Evolutionary conservation across 92 coral and sea anemone species (phyloP).

Genomic region (Montipora capitata): DNA sequence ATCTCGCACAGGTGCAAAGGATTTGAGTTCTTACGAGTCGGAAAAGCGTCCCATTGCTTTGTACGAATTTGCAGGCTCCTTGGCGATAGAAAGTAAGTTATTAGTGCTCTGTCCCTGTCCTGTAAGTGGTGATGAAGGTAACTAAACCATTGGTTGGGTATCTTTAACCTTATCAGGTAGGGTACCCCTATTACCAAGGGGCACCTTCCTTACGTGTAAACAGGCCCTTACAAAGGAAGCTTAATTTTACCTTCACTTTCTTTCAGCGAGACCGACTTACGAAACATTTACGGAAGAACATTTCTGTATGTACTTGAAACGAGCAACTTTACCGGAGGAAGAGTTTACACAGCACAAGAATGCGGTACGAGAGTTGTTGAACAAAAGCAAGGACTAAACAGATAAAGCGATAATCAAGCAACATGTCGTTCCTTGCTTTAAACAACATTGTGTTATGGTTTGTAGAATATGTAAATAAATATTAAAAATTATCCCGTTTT

Average conservation of each 20-base stretch:
- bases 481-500: too few relatives aligned
- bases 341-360: constrained; percentile 69
- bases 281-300: constrained; percentile 85
- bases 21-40: constrained; percentile 32
- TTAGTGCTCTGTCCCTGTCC: not conserved
- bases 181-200: too few relatives aligned
- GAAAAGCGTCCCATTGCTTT: constrained; percentile 81
- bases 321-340: constrained; percentile 77
- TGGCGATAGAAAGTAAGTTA: constrained; percentile 86
- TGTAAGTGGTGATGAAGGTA: too few relatives aligned
- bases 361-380: constrained; percentile 36
- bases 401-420: not conserved
- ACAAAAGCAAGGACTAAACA: not conserved
- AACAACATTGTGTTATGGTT: too few relatives aligned
- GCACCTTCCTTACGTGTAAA: too few relatives aligned
- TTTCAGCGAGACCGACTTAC: constrained; percentile 80
- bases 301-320: constrained; percentile 73
- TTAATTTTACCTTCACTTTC: not conserved
- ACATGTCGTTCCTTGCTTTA: too few relatives aligned
- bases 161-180: too few relatives aligned
- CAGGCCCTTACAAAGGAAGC: not conserved
- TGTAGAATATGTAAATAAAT: too few relatives aligned
- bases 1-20: constrained; percentile 38
- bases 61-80: constrained; percentile 94
- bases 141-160: too few relatives aligned